These are phyloP conservation scores for Campoplex capitator DNA, from an alignment of 2,888 invertebrate genomes.

Conservation along the genomic window DNA sequence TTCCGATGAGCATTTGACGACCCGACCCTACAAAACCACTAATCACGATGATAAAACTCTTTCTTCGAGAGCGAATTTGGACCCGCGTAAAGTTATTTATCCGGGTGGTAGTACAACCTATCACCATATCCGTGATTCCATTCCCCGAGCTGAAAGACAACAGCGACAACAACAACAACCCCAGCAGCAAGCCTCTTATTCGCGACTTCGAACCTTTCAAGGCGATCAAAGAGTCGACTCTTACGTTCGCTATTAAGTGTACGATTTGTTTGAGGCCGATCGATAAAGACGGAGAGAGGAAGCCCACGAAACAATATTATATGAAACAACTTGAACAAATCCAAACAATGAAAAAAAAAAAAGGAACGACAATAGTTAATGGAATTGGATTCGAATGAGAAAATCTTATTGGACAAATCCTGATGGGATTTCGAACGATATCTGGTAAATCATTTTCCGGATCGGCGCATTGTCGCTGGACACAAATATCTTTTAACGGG, in stretches of 20 bases:
- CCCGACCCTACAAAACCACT: constrained; percentile 19
- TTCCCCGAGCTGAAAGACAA: constrained; percentile 48
- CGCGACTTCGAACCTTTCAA: constrained; percentile 77
- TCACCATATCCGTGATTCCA: constrained; percentile 23
- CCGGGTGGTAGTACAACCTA: constrained; percentile 13
- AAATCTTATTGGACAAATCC: constrained; percentile 5
- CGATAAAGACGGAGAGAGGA: background rate
- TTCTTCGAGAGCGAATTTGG: constrained; percentile 6
- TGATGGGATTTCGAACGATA: background rate
- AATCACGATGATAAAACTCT: constrained; percentile 15
- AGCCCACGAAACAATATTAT: background rate
- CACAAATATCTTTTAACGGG: background rate
- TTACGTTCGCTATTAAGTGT: constrained; percentile 75
- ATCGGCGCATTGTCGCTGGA: background rate
- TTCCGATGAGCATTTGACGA: constrained; percentile 19
- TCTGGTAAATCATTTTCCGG: background rate
- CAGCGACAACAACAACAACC: constrained; percentile 74
- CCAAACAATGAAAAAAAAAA: background rate
- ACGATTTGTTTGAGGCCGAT: background rate
- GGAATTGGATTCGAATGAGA: background rate
- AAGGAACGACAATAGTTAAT: background rate
- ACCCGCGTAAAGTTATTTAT: constrained; percentile 31
- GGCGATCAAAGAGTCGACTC: constrained; percentile 77
- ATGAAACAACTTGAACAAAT: background rate
- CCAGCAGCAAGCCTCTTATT: constrained; percentile 75